Conservation (phyloP, 2,113 vertebrate species). For the Lasiurus cinereus region DNA sequence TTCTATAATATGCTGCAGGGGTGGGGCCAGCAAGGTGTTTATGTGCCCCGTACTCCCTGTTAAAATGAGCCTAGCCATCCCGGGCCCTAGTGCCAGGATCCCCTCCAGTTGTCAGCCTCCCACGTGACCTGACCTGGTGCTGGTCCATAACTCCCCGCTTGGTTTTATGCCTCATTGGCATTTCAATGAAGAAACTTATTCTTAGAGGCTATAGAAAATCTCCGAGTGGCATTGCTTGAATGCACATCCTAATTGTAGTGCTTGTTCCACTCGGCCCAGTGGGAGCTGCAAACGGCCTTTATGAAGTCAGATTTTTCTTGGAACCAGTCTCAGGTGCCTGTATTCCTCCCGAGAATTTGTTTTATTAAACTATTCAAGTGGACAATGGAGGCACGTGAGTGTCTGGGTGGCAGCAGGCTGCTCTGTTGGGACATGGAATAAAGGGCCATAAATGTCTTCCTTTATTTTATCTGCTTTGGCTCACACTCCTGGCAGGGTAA, state of each 20-base stretch:
- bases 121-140: conserved; percentile 37
- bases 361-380: conserved; percentile 65
- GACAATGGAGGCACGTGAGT: conserved; percentile 54
- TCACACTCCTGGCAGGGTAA: conserved; percentile 63
- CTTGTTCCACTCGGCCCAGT: conserved; percentile 36
- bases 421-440: conserved; percentile 21
- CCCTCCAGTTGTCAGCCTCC: not conserved
- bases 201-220: conserved; percentile 38
- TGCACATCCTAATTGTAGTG: conserved; percentile 68
- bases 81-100: not conserved
- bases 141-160: conserved; percentile 54
- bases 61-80: not conserved
- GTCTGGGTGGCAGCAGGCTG: conserved; percentile 67
- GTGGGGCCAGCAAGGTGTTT: not conserved
- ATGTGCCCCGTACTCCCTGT: not conserved
- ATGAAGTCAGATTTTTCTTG: conserved; percentile 62
- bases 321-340: conserved; percentile 61
- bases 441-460: conserved; percentile 75
- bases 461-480: conserved; percentile 74
- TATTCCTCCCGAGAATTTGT: conserved; percentile 66
- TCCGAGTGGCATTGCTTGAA: conserved; percentile 17
- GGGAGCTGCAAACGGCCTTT: conserved; percentile 59
- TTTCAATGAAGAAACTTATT: conserved; percentile 76
- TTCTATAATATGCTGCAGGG: not conserved
- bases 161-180: conserved; percentile 75